A percentile compares a stretch with the other conserved stretches of the same genome.
phyloP scores from a whole-genome alignment of 2,797 vertebrate species.

The Sebastolobus altivelis region DNA sequence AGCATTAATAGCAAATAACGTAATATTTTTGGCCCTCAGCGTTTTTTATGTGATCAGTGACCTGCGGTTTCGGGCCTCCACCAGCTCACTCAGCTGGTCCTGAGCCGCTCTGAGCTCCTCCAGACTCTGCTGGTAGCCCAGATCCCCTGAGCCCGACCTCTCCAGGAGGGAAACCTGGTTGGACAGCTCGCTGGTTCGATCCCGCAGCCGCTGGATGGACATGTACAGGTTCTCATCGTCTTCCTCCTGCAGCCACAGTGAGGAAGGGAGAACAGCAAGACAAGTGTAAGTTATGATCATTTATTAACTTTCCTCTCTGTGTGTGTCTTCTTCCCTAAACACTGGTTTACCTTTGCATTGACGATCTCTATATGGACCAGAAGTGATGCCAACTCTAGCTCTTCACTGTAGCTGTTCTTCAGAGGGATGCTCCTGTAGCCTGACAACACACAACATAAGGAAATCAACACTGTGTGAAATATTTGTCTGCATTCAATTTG shows the following conservation, averaged over 20 bases:
- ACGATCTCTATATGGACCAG: conserved; percentile 92
- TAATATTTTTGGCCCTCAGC: background rate
- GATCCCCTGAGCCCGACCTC: conserved; percentile 84
- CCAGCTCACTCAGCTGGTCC: conserved; percentile 89
- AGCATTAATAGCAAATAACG: background rate
- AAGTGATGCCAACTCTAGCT: conserved; percentile 93
- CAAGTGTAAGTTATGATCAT: background rate
- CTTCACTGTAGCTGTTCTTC: conserved; percentile 98
- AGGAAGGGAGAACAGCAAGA: background rate
- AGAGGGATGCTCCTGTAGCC: conserved; percentile 94
- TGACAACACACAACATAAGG: conserved; percentile 58
- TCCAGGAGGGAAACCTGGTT: conserved; percentile 88
- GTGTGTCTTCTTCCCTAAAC: background rate
- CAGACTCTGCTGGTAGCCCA: conserved; percentile 89
- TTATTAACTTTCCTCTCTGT: background rate
- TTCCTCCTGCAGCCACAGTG: conserved; percentile 83
- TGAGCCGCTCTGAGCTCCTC: conserved; percentile 88
- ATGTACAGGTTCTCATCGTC: conserved; percentile 92
- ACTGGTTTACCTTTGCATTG: conserved; percentile 87
- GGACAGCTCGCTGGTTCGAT: conserved; percentile 88
- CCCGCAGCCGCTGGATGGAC: conserved; percentile 90
- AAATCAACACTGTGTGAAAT: background rate
- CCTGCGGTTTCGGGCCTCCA: conserved; percentile 90
- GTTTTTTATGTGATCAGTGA: conserved; percentile 38
- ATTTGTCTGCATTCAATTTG: background rate